These are phyloP conservation scores for Austrofundulus limnaeus DNA, from an alignment of 2,113 vertebrate species.

Conservation along the genomic window DNA sequence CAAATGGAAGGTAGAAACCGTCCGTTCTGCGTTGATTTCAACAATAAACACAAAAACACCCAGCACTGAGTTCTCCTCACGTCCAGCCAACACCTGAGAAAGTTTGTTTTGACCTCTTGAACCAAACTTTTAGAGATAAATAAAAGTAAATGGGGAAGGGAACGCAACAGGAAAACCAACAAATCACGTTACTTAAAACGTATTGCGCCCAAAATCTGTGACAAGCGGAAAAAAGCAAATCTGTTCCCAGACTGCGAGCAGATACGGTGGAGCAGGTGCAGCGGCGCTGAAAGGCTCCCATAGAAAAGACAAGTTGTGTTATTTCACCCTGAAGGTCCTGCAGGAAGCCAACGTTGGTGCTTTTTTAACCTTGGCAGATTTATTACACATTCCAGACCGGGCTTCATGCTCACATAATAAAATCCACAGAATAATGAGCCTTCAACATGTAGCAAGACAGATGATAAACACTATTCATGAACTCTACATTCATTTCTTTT, in stretches of 20 bases:
- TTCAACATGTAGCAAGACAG: conserved; percentile 8
- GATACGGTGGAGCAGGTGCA: conserved; percentile 7
- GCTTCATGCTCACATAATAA: conserved; percentile 11
- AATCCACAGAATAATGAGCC: conserved; percentile 2
- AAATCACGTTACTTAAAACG: not conserved
- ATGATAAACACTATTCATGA: conserved; percentile 18
- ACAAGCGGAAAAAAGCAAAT: not conserved
- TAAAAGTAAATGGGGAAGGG: not conserved
- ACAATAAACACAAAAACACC: not conserved
- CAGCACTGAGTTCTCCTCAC: not conserved
- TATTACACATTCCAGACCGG: not conserved
- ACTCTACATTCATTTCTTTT: conserved; percentile 1
- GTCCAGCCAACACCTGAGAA: not conserved
- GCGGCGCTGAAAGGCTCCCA: not conserved
- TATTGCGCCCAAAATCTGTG: not conserved
- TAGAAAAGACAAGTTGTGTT: conserved; percentile 18
- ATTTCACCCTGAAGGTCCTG: conserved; percentile 12
- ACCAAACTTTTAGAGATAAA: not conserved
- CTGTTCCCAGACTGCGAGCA: conserved; percentile 14
- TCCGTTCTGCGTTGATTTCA: not conserved
- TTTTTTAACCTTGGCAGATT: conserved; percentile 14
- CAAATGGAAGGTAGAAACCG: conserved; percentile 71
- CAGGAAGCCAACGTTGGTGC: not conserved
- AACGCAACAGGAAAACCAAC: not conserved
- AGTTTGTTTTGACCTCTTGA: not conserved